Base-by-base conservation (phyloP, 2,888 invertebrate genomes). In the Osmoderma eremita region DNA sequence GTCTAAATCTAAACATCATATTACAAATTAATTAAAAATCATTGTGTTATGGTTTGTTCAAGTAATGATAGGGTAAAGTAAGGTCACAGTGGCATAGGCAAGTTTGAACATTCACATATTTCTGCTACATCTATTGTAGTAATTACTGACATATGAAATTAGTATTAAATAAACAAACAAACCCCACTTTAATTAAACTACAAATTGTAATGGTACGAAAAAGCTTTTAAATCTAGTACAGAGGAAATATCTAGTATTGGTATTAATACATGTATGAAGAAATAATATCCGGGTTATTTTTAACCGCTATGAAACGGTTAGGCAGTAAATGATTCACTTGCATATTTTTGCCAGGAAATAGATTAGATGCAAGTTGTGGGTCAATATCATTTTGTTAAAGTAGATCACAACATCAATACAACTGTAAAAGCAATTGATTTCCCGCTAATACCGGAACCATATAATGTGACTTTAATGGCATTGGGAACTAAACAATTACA, bases 101-200 rank as follows among this genome's bases (percentile, higher is more conserved):
- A 41, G 56, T 20, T 56, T 56, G 56, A 41, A 56, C 56, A 39
- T 54, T 39, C 54, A 54, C 41, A 41, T 56, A 56, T 41, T 56
- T 18, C 56, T n/a, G n/a, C 56, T 56, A 56, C 41, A 56, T 41
- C 41, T 13, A 56, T 56, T 56, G 56, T n/a, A 39, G 54, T 39
- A 56, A 41, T 56, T 56, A 56, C 42, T 20, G n/a, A 20, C 41
- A 39, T 12, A 41, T 22, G 56, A 56, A 56, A 22, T 56, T 56
- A 56, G 10, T 56, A 56, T 41, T 56, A 41, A 56, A 56, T 41
- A 56, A 56, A 36, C 41, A 41, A 56, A 17, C 20, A 56, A 56
- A 56, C 56, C 20, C 41, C 41, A 56, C 41, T 41, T 56, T 41
- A 56, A 56, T 56, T 56, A 56, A 56, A 56, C 41, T 41, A 56